Base-by-base conservation (phyloP, 2,113 vertebrate genomes). In the Entelurus aequoreus region DNA sequence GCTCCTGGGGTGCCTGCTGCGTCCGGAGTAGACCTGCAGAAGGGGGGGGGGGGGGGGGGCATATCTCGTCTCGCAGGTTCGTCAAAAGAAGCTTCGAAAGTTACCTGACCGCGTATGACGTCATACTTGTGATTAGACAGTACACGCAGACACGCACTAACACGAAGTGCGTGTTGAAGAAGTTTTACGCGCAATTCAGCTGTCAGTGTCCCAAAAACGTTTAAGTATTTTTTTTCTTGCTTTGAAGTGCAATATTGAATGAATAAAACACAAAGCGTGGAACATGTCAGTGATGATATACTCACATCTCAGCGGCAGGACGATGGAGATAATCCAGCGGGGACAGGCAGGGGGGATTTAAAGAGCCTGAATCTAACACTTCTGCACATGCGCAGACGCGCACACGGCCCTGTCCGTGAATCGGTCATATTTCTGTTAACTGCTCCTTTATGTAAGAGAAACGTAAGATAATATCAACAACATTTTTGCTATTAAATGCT, bases 11-110 rank as follows among this genome's bases (percentile, higher is more conserved):
- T 66, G 4, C 71, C 78, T 62, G 67, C 71, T 69, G 68, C 60
- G 0, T 90, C 86, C 19, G 86, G 71, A 63, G 85, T 77, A 14
- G 88, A 87, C 89, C 88, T 90, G 74, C 28, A 21, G 35, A 2
- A 1, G 5, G 16, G 50, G 4, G 42, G 57, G 6, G 3, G 50
- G 21, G 5, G 16, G 49, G 10, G 42, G 42, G 3, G 10, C 11
- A 46, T 46, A 6, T 46, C 42, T 42, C 40, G 11, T 11, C 42
- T 10, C 40, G 5, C 3, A 46, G 11, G 10, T 11, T 5, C 28
- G 28, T 28, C 28, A 28, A 28, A 28, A 28, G 28, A 28, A 28
- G 10, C 42, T 11, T 46, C 42, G 3, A 12, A 46, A 46, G 42
- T 12, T 46, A 46, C 42, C 12, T 11, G 42, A 12, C 42, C 11